phyloP scores from a whole-genome alignment of 2,797 vertebrate genomes.

The Manis javanica region DNA sequence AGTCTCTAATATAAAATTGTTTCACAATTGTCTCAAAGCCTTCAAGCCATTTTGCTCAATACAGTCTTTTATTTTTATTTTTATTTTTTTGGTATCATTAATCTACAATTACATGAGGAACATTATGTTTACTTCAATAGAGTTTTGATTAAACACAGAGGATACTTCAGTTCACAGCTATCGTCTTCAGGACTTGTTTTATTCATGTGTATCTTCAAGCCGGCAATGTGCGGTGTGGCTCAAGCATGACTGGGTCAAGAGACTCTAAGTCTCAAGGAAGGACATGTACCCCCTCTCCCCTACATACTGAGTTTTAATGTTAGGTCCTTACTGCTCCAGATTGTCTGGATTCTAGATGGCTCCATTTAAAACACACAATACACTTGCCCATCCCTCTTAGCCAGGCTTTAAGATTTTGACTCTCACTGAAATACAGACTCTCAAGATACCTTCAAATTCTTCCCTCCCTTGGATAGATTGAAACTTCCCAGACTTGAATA shows the following conservation, averaged over 20 bases:
- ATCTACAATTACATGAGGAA: no score
- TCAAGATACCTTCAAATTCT: not conserved
- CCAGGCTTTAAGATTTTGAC: not conserved
- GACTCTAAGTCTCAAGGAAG: not conserved
- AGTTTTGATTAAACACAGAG: not conserved
- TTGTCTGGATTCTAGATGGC: not conserved
- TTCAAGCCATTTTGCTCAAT: not conserved
- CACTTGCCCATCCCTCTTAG: not conserved
- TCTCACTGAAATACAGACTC: not conserved
- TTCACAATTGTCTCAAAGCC: not conserved
- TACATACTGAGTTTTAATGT: not conserved
- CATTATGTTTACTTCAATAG: not conserved
- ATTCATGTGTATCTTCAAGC: not conserved
- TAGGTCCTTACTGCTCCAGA: not conserved
- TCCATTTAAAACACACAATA: not conserved
- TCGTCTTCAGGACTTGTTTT: not conserved
- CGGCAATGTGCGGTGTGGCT: not conserved
- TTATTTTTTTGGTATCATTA: no score
- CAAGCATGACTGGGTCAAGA: not conserved
- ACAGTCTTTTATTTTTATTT: no score
- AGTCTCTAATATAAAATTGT: not conserved
- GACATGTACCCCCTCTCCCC: not conserved
- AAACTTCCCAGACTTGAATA: not conserved
- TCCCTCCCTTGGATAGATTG: not conserved
- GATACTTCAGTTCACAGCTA: not conserved